Evolutionary conservation across 2,888 invertebrate genomes (phyloP).

Genomic region (Agonopterix arenella): DNA sequence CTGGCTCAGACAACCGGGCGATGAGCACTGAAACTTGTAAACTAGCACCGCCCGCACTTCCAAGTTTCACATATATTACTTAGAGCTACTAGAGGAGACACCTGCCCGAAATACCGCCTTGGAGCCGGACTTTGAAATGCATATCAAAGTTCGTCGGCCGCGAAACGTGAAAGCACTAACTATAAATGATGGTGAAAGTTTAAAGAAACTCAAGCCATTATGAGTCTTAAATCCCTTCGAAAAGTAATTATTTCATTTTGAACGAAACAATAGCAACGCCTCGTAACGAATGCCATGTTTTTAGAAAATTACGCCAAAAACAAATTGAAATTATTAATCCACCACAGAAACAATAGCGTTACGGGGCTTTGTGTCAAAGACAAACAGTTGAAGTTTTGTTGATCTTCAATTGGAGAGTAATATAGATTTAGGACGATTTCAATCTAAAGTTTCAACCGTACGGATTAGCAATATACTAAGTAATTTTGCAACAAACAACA

Average conservation of each 20-base stretch:
- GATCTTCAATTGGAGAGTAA: constrained; percentile 9
- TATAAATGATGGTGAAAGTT: no score
- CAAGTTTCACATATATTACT: constrained; percentile 5
- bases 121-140: constrained; percentile 11
- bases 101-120: constrained; percentile 17
- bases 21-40: constrained; percentile 18
- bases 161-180: neutral
- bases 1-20: constrained; percentile 5
- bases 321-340: no score
- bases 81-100: constrained; percentile 19
- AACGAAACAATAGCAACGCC: no score
- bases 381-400: constrained; percentile 14
- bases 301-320: no score
- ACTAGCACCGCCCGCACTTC: constrained; percentile 20
- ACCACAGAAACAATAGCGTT: no score
- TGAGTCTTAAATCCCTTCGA: no score
- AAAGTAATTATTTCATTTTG: no score
- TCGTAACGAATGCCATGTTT: no score
- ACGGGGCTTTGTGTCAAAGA: neutral
- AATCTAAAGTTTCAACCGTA: constrained; percentile 6
- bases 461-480: no score
- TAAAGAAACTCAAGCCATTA: no score
- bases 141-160: no score
- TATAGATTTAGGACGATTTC: constrained; percentile 1
- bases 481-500: no score